phyloP scores from a whole-genome alignment of 2,888 invertebrate species.

The Ligdia adustata region DNA sequence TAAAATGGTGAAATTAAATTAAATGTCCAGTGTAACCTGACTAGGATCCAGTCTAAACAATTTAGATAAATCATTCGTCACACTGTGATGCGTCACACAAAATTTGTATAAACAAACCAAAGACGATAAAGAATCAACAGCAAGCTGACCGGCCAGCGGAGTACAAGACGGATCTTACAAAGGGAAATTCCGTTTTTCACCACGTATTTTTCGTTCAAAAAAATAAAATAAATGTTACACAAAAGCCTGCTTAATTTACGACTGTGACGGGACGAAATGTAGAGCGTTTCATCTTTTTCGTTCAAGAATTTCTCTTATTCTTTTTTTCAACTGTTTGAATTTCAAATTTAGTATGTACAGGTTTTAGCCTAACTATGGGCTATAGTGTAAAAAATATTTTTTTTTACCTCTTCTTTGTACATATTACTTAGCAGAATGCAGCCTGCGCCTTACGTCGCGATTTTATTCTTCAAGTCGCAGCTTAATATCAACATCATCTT shows the following conservation, averaged over 20 bases:
- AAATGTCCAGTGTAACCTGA: too few relatives aligned
- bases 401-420: too few relatives aligned
- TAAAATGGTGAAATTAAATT: too few relatives aligned
- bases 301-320: constrained; percentile 14
- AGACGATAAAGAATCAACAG: constrained; percentile 27
- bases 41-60: too few relatives aligned
- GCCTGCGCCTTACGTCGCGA: too few relatives aligned
- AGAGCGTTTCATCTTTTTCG: constrained; percentile 22
- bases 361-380: too few relatives aligned
- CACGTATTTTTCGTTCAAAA: constrained; percentile 31
- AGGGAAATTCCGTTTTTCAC: constrained; percentile 31
- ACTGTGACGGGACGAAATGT: constrained; percentile 25
- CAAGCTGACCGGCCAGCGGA: constrained; percentile 19
- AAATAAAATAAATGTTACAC: constrained; percentile 27
- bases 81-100: neutral
- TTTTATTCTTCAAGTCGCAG: too few relatives aligned
- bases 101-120: neutral
- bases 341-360: too few relatives aligned
- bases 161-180: constrained; percentile 25
- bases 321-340: constrained; percentile 13
- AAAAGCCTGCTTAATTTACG: constrained; percentile 31
- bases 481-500: too few relatives aligned
- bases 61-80: too few relatives aligned
- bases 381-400: too few relatives aligned
- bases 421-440: too few relatives aligned